Conservation (phyloP, 2,797 vertebrate genomes). For the Varecia variegata region DNA sequence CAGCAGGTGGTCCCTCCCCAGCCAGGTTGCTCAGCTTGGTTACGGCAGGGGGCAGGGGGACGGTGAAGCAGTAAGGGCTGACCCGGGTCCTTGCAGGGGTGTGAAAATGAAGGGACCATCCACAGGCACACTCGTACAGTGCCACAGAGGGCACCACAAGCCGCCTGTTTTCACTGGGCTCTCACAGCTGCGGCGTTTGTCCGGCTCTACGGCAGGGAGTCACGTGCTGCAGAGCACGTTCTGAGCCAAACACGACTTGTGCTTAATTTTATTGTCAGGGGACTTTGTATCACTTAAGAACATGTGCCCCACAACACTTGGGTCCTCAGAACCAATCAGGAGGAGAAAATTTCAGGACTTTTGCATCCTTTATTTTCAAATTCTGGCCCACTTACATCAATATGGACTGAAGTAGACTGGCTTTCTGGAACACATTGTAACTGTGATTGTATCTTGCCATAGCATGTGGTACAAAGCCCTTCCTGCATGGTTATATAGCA, state of each 20-base stretch:
- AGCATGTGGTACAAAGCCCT: background rate
- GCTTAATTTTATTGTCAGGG: background rate
- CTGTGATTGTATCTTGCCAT: background rate
- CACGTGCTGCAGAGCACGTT: accelerated
- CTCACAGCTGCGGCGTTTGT: background rate
- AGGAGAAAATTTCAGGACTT: background rate
- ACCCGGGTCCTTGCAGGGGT: too few species aligned
- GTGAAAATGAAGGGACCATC: background rate
- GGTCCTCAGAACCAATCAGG: background rate
- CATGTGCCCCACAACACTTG: background rate
- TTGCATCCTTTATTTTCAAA: background rate
- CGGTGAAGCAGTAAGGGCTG: background rate
- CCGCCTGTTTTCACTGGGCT: background rate
- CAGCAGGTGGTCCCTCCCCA: background rate
- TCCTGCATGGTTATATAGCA: background rate
- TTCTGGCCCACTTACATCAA: background rate
- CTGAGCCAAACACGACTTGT: background rate
- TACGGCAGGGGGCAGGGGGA: background rate
- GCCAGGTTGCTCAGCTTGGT: accelerated
- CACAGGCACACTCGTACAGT: background rate
- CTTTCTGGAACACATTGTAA: background rate
- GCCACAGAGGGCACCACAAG: accelerated
- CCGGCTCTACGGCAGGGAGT: too few species aligned
- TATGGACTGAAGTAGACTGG: background rate
- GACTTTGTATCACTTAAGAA: background rate